Percentiles rank a stretch among this genome's conserved stretches.
These are phyloP conservation scores for Danionella cerebrum DNA, from an alignment of 2,113 vertebrate species.

Conservation along the genomic window DNA sequence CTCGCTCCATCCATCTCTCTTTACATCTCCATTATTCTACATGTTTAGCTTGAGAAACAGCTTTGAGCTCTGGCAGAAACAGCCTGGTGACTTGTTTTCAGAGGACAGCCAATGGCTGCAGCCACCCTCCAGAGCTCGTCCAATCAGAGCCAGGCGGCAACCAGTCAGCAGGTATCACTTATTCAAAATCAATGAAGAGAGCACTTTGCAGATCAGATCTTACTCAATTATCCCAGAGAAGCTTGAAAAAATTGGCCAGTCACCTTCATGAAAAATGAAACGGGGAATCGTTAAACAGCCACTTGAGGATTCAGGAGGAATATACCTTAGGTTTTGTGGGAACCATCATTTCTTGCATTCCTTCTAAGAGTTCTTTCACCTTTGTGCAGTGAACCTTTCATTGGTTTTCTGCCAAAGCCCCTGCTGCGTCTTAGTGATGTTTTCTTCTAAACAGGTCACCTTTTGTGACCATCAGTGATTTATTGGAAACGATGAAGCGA, in stretches of 20 bases:
- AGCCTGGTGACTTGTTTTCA: not conserved
- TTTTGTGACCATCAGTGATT: too few species aligned
- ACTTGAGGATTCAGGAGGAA: not conserved
- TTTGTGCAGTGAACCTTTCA: not conserved
- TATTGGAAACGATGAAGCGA: not conserved
- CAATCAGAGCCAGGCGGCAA: not conserved
- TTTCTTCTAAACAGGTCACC: not conserved
- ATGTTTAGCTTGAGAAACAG: not conserved
- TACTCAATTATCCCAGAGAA: not conserved
- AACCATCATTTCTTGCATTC: not conserved
- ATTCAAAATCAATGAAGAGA: not conserved
- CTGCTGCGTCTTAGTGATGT: not conserved
- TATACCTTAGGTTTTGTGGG: not conserved
- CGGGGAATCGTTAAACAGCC: not conserved
- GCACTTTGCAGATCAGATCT: not conserved
- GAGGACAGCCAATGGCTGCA: constrained; percentile 1
- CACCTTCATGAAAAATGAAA: not conserved
- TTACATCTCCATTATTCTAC: not conserved
- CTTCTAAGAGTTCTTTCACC: not conserved
- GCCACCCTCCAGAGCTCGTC: not conserved
- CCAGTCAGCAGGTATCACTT: not conserved
- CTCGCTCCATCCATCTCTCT: not conserved
- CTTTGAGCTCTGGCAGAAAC: constrained; percentile 2
- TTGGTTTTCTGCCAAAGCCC: not conserved
- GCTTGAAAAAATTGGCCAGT: not conserved